Evolutionary conservation across 2,113 vertebrate species (phyloP).

Genomic region (Benitochromis conjunctus): DNA sequence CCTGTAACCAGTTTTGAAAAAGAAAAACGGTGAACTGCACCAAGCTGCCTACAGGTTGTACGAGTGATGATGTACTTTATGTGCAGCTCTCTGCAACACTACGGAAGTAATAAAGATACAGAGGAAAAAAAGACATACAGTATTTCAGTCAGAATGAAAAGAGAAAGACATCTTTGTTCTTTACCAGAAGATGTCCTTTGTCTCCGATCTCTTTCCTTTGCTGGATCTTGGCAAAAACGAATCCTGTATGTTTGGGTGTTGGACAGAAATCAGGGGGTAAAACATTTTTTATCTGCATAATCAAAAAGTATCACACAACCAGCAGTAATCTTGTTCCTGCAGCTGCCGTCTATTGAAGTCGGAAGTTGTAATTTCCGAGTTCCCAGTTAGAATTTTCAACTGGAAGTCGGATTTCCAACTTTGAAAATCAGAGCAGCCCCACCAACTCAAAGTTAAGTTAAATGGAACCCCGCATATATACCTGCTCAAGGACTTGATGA

Average conservation of each 20-base stretch:
- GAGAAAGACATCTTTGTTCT: neutral
- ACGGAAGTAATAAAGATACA: neutral
- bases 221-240: neutral
- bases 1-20: neutral
- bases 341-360: neutral
- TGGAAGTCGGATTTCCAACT: neutral
- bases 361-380: neutral
- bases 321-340: neutral
- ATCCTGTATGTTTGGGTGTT: neutral
- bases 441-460: neutral
- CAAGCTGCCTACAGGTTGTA: neutral
- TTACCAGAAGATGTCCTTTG: neutral
- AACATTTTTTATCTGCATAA: neutral
- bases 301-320: neutral
- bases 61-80: neutral
- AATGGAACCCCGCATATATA: neutral
- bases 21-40: neutral
- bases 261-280: neutral
- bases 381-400: neutral
- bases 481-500: slow-evolving; percentile 43
- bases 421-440: neutral
- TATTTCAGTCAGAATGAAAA: neutral
- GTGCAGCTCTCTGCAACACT: neutral
- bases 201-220: neutral
- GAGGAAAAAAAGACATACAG: neutral